Evolutionary conservation across 2,888 invertebrate genomes (phyloP).

Genomic region (Gari tellinella): DNA sequence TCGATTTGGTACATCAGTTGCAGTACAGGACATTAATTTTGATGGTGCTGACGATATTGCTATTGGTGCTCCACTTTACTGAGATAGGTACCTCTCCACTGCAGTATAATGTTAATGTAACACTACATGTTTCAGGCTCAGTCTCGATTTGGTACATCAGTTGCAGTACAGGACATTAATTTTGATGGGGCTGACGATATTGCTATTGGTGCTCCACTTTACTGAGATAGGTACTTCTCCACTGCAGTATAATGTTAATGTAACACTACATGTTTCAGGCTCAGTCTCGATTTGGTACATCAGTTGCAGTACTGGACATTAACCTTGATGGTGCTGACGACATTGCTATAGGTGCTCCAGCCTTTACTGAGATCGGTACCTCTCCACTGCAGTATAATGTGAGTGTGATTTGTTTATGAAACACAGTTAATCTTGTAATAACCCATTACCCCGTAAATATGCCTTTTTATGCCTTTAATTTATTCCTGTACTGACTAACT

Average conservation of each 20-base stretch:
- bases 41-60: slow-evolving; percentile 81
- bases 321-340: slow-evolving; percentile 80
- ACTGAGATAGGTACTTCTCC: slow-evolving; percentile 57
- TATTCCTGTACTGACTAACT: no score
- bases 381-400: slow-evolving; percentile 67
- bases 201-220: slow-evolving; percentile 77
- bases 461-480: no score
- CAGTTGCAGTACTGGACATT: slow-evolving; percentile 78
- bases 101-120: slow-evolving; percentile 69
- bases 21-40: slow-evolving; percentile 79
- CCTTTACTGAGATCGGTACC: slow-evolving; percentile 57
- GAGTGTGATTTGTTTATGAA: no score
- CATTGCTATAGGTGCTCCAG: slow-evolving; percentile 79
- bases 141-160: slow-evolving; percentile 76
- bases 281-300: slow-evolving; percentile 77
- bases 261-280: slow-evolving; percentile 61
- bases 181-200: slow-evolving; percentile 79
- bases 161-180: slow-evolving; percentile 80
- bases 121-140: slow-evolving; percentile 65
- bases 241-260: slow-evolving; percentile 69
- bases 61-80: slow-evolving; percentile 74
- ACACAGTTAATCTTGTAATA: no score
- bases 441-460: no score
- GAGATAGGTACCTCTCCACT: slow-evolving; percentile 60
- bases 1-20: no score